Evolutionary conservation across 2,888 invertebrate species (phyloP), one percentile per base, ranked within the genome.

Genomic region (Chrysina gloriosa): DNA sequence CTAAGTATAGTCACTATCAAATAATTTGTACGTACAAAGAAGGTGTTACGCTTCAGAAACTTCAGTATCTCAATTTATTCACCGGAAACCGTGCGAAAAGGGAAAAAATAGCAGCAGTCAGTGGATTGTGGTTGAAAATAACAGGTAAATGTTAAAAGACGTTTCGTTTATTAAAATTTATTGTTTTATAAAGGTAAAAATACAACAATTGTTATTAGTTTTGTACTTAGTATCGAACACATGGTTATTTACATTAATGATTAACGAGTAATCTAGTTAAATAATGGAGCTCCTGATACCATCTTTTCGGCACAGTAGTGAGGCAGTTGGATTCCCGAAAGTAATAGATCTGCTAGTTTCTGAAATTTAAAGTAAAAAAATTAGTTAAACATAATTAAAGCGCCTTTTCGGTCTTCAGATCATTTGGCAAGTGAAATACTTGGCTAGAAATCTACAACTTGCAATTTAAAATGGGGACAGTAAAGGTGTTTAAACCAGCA

Each of bases 261-360:
- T 31, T 61, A 16, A 45, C 16, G 25, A n/a, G n/a, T 27, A 16
- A 6, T 56, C 16, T 75, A 81, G 82, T 71, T 75, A 42, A 4
- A 81, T 27, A 87, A 84, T 61, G 87, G 84, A 77, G 84, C 86
- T 75, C 89, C 88, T 58, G 88, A 87, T 84, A 91, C 81, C 90
- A 92, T 91, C 7, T 87, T 87, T 77, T 88, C 84, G 4, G 91
- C 90, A 78, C 92, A 92, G 78, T 88, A 89, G 77, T 87, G 88
- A 3, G 92, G 91, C 76, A 92, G 89, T 79, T 92, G 92, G 25
- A 91, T 80, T 3, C 90, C 90, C 76, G 87, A 84, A 23, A 92
- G 83, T 65, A 92, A 82, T 70, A 92, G 78, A 75, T 91, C 91
- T 16, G 90, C 86, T 27, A 91, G 75, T 52, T 88, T 88, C 92